Percentiles rank a stretch among this genome's conserved stretches.
phyloP scores from a whole-genome alignment of 2,888 invertebrate species.

The Temnothorax rugatulus region DNA sequence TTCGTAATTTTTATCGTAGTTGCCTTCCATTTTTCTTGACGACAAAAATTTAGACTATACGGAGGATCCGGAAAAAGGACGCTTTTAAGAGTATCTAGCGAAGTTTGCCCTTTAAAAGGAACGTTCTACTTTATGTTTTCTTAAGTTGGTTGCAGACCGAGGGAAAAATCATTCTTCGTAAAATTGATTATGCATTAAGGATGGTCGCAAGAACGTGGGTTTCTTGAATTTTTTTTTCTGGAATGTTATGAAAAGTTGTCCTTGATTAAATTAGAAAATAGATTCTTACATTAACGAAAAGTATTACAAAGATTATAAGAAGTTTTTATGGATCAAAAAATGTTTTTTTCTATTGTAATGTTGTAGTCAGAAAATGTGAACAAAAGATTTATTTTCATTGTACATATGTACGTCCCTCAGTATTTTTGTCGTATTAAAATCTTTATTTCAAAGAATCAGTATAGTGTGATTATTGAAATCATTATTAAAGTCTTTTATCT shows the following conservation, averaged over 20 bases:
- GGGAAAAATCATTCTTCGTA: conserved; percentile 31
- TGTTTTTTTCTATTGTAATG: not conserved
- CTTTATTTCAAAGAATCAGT: conserved; percentile 43
- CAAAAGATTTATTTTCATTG: not conserved
- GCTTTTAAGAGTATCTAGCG: conserved; percentile 26
- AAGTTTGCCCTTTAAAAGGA: conserved; percentile 45
- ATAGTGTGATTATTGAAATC: conserved; percentile 35
- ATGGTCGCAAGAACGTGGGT: conserved; percentile 11
- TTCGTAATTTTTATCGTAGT: conserved; percentile 46
- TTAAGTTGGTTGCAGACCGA: conserved; percentile 3
- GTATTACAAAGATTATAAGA: not conserved
- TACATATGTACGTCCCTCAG: not conserved
- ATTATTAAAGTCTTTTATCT: conserved; percentile 75
- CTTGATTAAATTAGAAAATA: not conserved
- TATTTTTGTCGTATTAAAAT: conserved; percentile 30
- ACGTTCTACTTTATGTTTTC: conserved; percentile 39
- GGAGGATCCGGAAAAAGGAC: conserved; percentile 16
- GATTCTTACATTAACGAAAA: not conserved
- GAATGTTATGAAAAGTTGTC: not conserved
- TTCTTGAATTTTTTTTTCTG: conserved; percentile 19
- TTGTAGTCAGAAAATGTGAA: not conserved
- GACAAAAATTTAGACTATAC: conserved; percentile 44
- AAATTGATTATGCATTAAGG: conserved; percentile 40
- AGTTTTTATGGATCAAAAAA: not conserved
- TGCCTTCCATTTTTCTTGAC: not conserved